Percentiles rank a stretch among this genome's conserved stretches.
These are phyloP conservation scores for Rhagophthalmus giganteus DNA, from an alignment of 2,888 invertebrate genomes.

Conservation along the genomic window DNA sequence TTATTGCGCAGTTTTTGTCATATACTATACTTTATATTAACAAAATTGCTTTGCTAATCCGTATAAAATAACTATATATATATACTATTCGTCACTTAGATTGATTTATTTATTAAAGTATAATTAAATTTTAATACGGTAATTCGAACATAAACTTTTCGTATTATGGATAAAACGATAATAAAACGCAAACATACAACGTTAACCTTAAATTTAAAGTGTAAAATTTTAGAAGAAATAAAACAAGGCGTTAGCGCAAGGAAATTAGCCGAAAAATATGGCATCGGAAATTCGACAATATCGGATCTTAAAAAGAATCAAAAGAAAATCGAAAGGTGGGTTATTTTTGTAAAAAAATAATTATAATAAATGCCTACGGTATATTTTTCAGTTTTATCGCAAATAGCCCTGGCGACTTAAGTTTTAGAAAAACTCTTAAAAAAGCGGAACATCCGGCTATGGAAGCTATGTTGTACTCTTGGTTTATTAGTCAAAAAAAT, in stretches of 20 bases:
- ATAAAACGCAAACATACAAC: too few relatives aligned
- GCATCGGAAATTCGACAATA: neutral
- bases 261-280: neutral
- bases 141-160: too few relatives aligned
- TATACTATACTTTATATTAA: too few relatives aligned
- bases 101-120: too few relatives aligned
- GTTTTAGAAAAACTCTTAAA: neutral
- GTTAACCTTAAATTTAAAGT: neutral
- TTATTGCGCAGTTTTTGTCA: too few relatives aligned
- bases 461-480: slow-evolving; percentile 1
- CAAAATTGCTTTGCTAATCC: too few relatives aligned
- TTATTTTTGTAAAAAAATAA: neutral
- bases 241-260: neutral
- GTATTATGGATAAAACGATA: too few relatives aligned
- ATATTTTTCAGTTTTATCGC: neutral
- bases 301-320: neutral
- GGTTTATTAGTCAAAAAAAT: neutral
- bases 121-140: too few relatives aligned
- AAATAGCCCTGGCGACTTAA: neutral
- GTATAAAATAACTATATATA: too few relatives aligned
- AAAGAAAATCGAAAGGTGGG: neutral
- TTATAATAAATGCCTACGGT: neutral
- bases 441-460: slow-evolving; percentile 3
- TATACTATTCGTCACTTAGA: too few relatives aligned
- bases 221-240: neutral